These are phyloP conservation scores for Telenomus remus DNA, from an alignment of 1,140 invertebrate genomes.

Conservation along the genomic window DNA sequence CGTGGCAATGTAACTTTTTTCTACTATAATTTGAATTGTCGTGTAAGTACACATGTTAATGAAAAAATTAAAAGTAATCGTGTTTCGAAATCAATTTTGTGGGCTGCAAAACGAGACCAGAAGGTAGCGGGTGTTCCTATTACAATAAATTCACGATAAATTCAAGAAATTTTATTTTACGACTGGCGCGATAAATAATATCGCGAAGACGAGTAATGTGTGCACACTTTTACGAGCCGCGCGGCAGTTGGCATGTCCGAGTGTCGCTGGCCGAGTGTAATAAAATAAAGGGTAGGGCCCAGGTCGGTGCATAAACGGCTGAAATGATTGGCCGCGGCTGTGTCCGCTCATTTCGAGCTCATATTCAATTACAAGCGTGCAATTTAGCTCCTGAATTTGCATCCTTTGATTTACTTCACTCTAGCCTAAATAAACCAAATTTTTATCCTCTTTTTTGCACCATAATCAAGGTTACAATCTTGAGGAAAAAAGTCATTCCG, in stretches of 20 bases:
- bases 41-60: too few species aligned
- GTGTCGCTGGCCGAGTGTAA: conserved; percentile 33
- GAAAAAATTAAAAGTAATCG: too few species aligned
- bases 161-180: conserved; percentile 52
- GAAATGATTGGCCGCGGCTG: conserved; percentile 29
- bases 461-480: too few species aligned
- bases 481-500: too few species aligned
- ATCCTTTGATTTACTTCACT: conserved; percentile 11
- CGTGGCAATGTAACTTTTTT: too few species aligned
- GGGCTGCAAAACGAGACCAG: neutral
- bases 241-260: conserved; percentile 52
- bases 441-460: too few species aligned
- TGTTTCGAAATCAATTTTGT: too few species aligned
- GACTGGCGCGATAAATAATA: conserved; percentile 58
- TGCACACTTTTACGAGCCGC: conserved; percentile 48
- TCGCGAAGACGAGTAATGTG: conserved; percentile 42
- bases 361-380: conserved; percentile 34
- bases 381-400: conserved; percentile 48
- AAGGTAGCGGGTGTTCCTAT: conserved; percentile 35
- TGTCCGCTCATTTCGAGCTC: conserved; percentile 14
- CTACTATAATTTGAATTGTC: too few species aligned
- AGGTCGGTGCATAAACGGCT: conserved; percentile 46
- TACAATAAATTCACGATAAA: conserved; percentile 58
- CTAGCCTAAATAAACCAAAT: neutral
- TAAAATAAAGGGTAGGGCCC: conserved; percentile 49